Evolutionary conservation across 2,797 vertebrate genomes (phyloP).

Genomic region (Chelon labrosus): DNA sequence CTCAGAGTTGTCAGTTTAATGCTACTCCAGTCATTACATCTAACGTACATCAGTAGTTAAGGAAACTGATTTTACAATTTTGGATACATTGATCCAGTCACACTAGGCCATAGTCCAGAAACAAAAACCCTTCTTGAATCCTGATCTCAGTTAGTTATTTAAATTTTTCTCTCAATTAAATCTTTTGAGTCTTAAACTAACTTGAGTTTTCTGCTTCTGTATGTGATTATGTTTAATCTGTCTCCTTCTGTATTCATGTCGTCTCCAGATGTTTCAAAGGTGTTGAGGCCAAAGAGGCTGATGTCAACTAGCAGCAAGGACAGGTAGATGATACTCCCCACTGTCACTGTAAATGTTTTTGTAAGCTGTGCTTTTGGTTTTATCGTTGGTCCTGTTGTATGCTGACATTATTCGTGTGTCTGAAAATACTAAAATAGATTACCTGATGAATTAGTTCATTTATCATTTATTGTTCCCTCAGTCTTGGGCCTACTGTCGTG

Average conservation of each 20-base stretch:
- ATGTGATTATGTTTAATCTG: neutral
- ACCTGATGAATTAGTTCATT: neutral
- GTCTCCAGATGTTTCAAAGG: constrained; percentile 70
- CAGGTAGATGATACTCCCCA: constrained; percentile 65
- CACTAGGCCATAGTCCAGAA: no score
- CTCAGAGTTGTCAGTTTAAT: neutral
- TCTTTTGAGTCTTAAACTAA: neutral
- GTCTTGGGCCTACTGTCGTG: neutral
- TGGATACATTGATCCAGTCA: no score
- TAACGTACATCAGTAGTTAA: neutral
- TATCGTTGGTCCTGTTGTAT: neutral
- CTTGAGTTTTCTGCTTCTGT: neutral
- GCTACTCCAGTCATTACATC: neutral
- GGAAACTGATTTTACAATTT: no score
- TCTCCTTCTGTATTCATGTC: constrained; percentile 9
- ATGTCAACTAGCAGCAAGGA: constrained; percentile 72
- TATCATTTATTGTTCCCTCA: neutral
- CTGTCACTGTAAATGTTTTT: neutral
- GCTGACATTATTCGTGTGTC: neutral
- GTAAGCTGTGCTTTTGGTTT: neutral
- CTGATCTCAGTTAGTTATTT: no score
- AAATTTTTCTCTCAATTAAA: no score
- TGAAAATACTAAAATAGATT: neutral
- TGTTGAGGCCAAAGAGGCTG: constrained; percentile 74
- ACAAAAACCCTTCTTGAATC: no score